These are phyloP conservation scores for Acleris cristana DNA, from an alignment of 2,888 invertebrate species.

Conservation along the genomic window DNA sequence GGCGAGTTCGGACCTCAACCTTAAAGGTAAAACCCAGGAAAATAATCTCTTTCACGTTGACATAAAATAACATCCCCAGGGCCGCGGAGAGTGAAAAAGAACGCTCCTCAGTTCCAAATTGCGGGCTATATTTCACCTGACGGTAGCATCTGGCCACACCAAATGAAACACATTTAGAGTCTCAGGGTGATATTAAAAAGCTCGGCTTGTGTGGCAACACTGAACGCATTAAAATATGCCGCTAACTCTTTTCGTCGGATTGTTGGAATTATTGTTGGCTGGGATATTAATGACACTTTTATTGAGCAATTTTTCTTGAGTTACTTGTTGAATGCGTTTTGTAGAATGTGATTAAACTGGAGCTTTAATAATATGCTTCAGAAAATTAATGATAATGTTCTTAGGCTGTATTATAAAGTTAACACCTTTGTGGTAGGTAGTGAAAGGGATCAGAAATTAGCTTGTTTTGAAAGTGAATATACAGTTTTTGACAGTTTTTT, in stretches of 20 bases:
- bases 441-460: too few relatives aligned
- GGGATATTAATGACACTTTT: slow-evolving; percentile 42
- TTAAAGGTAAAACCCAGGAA: slow-evolving; percentile 1
- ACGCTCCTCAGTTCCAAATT: slow-evolving; percentile 52
- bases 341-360: slow-evolving; percentile 9
- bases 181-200: slow-evolving; percentile 58
- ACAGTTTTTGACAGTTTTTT: too few relatives aligned
- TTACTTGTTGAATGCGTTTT: slow-evolving; percentile 45
- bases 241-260: background rate
- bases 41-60: slow-evolving; percentile 22
- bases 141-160: slow-evolving; percentile 60
- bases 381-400: too few relatives aligned
- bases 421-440: too few relatives aligned
- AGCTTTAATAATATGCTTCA: too few relatives aligned
- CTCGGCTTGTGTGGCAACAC: slow-evolving; percentile 46
- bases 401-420: too few relatives aligned
- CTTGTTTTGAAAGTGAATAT: too few relatives aligned
- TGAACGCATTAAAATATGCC: slow-evolving; percentile 15
- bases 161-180: slow-evolving; percentile 63
- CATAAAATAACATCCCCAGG: slow-evolving; percentile 47
- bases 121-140: slow-evolving; percentile 62
- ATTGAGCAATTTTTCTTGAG: slow-evolving; percentile 40
- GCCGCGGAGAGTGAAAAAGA: slow-evolving; percentile 50
- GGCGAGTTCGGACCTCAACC: slow-evolving; percentile 16
- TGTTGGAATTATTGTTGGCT: slow-evolving; percentile 29